phyloP scores from a whole-genome alignment of 2,113 vertebrate genomes.

The Onychostruthus taczanowskii region DNA sequence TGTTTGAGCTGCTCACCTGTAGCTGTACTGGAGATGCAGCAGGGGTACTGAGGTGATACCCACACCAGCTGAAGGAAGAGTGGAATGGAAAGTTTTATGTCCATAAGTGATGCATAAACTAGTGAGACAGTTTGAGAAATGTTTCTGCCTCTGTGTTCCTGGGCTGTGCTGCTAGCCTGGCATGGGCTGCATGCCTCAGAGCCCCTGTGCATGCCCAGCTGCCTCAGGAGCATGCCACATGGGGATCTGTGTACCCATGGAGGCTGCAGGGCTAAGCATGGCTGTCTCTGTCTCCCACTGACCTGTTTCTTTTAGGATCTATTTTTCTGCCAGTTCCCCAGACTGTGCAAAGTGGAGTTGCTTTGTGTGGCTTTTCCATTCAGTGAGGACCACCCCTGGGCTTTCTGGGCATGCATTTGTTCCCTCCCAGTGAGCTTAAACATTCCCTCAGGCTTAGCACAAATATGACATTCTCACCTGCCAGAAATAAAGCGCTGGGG shows the following conservation, averaged over 20 bases:
- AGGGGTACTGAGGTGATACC: neutral
- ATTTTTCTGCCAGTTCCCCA: neutral
- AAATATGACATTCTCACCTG: neutral
- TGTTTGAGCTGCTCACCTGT: neutral
- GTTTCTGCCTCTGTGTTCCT: neutral
- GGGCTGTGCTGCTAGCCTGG: neutral
- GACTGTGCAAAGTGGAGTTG: neutral
- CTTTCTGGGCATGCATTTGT: neutral
- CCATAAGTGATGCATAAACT: neutral
- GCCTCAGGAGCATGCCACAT: fast-evolving
- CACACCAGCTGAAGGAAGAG: neutral
- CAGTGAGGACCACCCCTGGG: neutral
- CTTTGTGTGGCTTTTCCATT: neutral
- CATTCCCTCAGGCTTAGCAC: neutral
- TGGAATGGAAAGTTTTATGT: neutral
- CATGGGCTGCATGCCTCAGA: neutral
- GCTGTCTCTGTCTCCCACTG: neutral
- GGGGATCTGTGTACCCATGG: neutral
- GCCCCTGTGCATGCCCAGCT: neutral
- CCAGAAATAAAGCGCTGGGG: neutral
- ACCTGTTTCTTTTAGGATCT: neutral
- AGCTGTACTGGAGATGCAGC: neutral
- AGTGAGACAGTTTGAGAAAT: neutral
- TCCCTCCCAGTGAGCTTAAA: neutral
- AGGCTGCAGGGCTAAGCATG: neutral